Percentiles rank a stretch among this genome's conserved stretches.
Evolutionary conservation across 2,888 invertebrate genomes (phyloP).

Genomic region (Cephus pulcher): DNA sequence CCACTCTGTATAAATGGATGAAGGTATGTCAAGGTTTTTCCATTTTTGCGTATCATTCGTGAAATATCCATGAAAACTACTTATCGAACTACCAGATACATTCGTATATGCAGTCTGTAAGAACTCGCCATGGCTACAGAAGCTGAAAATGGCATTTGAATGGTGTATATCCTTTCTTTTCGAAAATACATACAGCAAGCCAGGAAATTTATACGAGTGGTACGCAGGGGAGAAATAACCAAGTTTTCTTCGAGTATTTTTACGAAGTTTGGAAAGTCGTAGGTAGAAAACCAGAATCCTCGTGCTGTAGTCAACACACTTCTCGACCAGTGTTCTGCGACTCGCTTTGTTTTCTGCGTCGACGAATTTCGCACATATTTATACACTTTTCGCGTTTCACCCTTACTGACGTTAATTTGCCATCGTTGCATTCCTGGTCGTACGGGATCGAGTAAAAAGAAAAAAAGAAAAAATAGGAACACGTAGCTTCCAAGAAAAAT

Average conservation of each 20-base stretch:
- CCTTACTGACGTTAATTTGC: not conserved
- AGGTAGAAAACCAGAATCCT: not conserved
- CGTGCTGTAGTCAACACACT: not conserved
- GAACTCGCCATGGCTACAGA: not conserved
- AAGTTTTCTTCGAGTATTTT: not conserved
- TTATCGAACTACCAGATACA: not conserved
- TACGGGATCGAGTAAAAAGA: not conserved
- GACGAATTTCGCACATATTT: not conserved
- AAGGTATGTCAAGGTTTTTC: not conserved
- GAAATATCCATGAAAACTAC: not conserved
- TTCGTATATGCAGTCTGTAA: not conserved
- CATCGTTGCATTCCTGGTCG: not conserved
- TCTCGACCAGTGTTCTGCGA: not conserved
- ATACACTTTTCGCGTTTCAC: not conserved
- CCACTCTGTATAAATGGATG: not conserved
- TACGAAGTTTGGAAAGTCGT: not conserved
- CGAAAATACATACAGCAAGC: not conserved
- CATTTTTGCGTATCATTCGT: constrained; percentile 5
- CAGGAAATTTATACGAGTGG: not conserved
- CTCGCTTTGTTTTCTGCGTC: not conserved
- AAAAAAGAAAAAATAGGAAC: not conserved
- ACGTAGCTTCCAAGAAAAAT: not conserved
- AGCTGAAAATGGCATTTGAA: not conserved
- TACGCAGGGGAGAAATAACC: not conserved
- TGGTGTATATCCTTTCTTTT: not conserved